Evolutionary conservation across 2,797 vertebrate species (phyloP).

Genomic region (Gadopsis marmoratus): DNA sequence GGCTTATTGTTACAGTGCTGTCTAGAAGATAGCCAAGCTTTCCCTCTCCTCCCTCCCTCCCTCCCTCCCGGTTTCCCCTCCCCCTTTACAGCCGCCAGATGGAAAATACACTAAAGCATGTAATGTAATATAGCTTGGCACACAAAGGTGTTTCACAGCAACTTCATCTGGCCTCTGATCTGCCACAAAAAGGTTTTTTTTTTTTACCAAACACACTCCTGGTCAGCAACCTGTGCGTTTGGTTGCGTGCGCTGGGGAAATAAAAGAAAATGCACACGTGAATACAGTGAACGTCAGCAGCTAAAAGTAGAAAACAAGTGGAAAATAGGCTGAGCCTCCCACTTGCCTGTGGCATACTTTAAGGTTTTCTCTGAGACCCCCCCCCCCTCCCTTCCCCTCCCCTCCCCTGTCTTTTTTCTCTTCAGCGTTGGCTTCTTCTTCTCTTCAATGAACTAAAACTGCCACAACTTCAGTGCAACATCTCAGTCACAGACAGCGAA

Average conservation of each 20-base stretch:
- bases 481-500: constrained; percentile 54
- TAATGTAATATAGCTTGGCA: constrained; percentile 74
- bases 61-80: constrained; percentile 10
- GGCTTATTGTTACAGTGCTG: constrained; percentile 79
- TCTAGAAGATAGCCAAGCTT: constrained; percentile 72
- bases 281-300: constrained; percentile 18
- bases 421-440: constrained; percentile 34
- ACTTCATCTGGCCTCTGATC: constrained; percentile 67
- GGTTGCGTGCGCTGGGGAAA: neutral
- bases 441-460: constrained; percentile 65
- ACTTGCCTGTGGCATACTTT: constrained; percentile 61
- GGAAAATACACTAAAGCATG: constrained; percentile 80
- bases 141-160: constrained; percentile 63
- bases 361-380: constrained; percentile 37
- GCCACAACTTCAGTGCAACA: constrained; percentile 67
- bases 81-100: constrained; percentile 73
- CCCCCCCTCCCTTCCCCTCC: neutral
- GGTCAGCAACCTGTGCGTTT: constrained; percentile 21
- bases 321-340: constrained; percentile 60
- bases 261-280: neutral
- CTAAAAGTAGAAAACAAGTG: constrained; percentile 58
- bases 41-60: neutral
- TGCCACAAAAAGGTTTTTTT: constrained; percentile 28
- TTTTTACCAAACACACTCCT: constrained; percentile 22
- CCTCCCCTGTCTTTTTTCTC: too few relatives aligned